Conservation (phyloP, 2,888 invertebrate species). For the Ormia ochracea region DNA sequence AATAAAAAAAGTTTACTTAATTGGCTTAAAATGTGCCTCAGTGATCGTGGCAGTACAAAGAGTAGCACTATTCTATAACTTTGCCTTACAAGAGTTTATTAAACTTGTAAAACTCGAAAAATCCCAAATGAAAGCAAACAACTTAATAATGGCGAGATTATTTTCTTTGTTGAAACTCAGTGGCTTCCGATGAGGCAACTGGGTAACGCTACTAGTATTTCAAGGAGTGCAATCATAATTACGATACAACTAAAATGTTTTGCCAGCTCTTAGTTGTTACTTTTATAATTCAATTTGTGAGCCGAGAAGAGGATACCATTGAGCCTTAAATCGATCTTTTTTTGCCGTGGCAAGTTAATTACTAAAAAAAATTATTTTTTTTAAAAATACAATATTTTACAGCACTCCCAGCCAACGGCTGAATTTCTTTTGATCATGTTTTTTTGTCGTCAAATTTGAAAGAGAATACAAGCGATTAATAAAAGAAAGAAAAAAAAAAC, state of each 20-base stretch:
- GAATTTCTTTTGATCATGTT: slow-evolving; percentile 17
- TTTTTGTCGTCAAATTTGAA: slow-evolving; percentile 21
- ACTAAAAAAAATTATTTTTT: background rate
- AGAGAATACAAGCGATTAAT: background rate
- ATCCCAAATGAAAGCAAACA: slow-evolving; percentile 6
- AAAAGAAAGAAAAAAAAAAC: too few species aligned
- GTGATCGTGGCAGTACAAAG: background rate
- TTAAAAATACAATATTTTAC: background rate
- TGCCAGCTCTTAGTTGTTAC: too few species aligned
- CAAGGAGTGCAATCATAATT: background rate
- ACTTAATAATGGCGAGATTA: background rate
- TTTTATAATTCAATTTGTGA: too few species aligned
- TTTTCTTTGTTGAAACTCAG: background rate
- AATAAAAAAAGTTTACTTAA: slow-evolving; percentile 22
- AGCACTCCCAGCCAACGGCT: background rate
- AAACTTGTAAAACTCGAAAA: slow-evolving; percentile 15
- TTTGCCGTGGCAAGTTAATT: too few species aligned
- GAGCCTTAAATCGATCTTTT: too few species aligned
- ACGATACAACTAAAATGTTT: background rate
- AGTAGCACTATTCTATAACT: background rate
- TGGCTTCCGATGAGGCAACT: background rate
- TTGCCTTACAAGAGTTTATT: slow-evolving; percentile 14
- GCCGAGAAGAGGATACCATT: too few species aligned
- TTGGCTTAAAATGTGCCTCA: slow-evolving; percentile 51
- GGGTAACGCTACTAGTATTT: background rate